phyloP scores from a whole-genome alignment of 2,797 vertebrate genomes.

The Columba guinea region DNA sequence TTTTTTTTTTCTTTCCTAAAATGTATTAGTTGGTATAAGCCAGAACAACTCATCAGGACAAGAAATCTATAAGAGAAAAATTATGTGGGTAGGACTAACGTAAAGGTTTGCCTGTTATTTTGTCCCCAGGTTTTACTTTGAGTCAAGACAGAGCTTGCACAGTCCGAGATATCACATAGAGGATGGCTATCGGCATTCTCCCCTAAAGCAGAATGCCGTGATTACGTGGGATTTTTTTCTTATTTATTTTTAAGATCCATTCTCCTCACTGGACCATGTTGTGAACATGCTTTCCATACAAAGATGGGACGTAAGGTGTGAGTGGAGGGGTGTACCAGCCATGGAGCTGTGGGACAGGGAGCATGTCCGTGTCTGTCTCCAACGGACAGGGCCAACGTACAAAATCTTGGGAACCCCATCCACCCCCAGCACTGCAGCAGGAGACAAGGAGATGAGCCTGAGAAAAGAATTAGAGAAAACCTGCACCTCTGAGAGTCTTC shows the following conservation, averaged over 20 bases:
- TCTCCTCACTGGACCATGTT: background rate
- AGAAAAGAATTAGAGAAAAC: background rate
- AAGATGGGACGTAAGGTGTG: background rate
- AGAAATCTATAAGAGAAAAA: background rate
- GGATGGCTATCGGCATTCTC: background rate
- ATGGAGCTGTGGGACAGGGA: background rate
- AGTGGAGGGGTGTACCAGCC: background rate
- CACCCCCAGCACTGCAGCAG: background rate
- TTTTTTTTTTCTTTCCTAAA: background rate
- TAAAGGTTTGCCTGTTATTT: background rate
- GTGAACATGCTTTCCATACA: background rate
- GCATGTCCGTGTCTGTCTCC: background rate
- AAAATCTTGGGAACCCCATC: background rate
- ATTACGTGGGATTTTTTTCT: background rate
- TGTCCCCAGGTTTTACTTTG: background rate
- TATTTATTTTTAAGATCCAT: background rate
- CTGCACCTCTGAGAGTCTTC: background rate
- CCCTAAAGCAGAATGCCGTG: fast-evolving
- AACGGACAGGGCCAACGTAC: background rate
- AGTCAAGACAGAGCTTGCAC: background rate
- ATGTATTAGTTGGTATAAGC: background rate
- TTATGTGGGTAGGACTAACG: fast-evolving
- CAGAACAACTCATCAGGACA: background rate
- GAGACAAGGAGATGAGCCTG: background rate
- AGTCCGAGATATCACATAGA: background rate